Conservation (phyloP, 1,140 invertebrate genomes). For the Drosophila pseudoananassae region DNA sequence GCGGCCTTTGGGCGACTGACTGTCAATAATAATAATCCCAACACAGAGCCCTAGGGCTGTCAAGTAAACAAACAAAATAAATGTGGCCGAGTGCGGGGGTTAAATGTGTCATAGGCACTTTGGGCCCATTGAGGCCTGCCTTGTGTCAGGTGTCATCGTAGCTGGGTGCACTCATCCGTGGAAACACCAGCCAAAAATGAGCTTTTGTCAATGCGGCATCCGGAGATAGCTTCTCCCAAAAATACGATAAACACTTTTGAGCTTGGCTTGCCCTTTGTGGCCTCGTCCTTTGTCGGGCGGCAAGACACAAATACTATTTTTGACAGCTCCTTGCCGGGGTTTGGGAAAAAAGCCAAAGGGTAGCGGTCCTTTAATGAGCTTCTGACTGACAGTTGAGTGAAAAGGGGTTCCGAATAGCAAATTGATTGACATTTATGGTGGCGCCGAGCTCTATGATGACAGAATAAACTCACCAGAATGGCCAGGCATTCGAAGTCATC, state of each 20-base stretch:
- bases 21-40: constrained; percentile 42
- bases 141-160: neutral
- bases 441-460: constrained; percentile 12
- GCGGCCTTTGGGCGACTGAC: constrained; percentile 19
- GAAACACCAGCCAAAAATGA: constrained; percentile 13
- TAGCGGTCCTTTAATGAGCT: constrained; percentile 57
- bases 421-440: constrained; percentile 31
- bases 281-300: constrained; percentile 32
- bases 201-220: constrained; percentile 41
- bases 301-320: constrained; percentile 43
- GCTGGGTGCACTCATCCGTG: constrained; percentile 58
- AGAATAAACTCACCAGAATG: constrained; percentile 8
- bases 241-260: constrained; percentile 62
- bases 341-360: constrained; percentile 20
- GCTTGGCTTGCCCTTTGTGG: constrained; percentile 53
- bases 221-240: constrained; percentile 21
- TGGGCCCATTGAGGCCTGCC: constrained; percentile 11
- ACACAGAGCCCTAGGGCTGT: constrained; percentile 51
- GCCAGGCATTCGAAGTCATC: constrained; percentile 5
- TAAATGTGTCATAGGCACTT: constrained; percentile 64
- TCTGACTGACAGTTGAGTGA: constrained; percentile 54
- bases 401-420: constrained; percentile 38
- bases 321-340: constrained; percentile 49
- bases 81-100: constrained; percentile 13
- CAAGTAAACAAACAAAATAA: constrained; percentile 64